A percentile compares a stretch with the other conserved stretches of the same genome.
Conservation (phyloP, 2,113 vertebrate genomes). For the Hypocryptadius cinnamomeus region DNA sequence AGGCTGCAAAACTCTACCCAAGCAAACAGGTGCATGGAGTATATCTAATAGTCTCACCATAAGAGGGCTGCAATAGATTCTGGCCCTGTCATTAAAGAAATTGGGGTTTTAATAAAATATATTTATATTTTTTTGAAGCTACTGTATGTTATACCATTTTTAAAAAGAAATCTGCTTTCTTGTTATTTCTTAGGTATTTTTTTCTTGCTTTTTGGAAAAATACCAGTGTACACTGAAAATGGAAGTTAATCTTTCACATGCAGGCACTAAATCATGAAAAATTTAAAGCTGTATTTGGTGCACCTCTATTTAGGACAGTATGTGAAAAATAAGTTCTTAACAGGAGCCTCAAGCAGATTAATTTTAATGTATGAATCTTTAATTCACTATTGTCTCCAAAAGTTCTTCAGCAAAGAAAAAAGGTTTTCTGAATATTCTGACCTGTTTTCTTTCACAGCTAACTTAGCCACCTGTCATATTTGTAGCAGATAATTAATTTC, state of each 20-base stretch:
- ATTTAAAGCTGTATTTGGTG: neutral
- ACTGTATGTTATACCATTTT: neutral
- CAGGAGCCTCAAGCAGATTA: neutral
- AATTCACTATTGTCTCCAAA: neutral
- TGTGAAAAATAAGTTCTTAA: neutral
- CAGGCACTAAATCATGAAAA: neutral
- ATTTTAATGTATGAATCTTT: neutral
- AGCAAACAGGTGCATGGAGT: neutral
- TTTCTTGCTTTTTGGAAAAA: neutral
- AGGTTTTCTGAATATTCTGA: neutral
- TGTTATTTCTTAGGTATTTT: neutral
- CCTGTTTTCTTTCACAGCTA: slow-evolving; percentile 40
- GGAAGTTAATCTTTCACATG: neutral
- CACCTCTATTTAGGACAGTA: neutral
- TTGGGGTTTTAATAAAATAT: neutral
- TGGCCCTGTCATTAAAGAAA: neutral
- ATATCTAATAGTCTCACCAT: neutral
- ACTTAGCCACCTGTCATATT: slow-evolving; percentile 38
- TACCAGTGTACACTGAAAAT: neutral
- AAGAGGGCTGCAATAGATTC: neutral
- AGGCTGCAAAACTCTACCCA: neutral
- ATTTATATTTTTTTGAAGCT: neutral
- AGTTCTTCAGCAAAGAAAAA: neutral
- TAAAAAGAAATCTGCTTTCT: neutral
- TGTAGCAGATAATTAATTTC: slow-evolving; percentile 46